phyloP scores from a whole-genome alignment of 2,113 vertebrate genomes.

The Empidonax traillii region DNA sequence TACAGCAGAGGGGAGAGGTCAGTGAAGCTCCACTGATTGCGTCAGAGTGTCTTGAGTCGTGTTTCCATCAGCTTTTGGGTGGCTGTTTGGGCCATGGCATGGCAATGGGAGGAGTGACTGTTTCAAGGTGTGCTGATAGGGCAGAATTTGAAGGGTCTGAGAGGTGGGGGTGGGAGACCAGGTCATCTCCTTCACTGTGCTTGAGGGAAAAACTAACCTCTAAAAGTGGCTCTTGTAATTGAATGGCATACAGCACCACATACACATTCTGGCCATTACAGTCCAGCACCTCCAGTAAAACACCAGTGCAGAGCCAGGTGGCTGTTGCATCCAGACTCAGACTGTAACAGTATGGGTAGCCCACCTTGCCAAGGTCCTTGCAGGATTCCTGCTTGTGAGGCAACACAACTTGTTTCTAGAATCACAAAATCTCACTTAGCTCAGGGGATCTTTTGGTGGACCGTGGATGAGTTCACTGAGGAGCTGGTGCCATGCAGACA shows the following conservation, averaged over 20 bases:
- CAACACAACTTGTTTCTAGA: not conserved
- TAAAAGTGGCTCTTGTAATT: not conserved
- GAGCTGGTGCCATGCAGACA: not conserved
- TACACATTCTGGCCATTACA: not conserved
- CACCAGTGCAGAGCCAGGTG: not conserved
- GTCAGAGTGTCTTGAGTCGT: not conserved
- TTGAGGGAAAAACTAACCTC: not conserved
- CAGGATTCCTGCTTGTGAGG: not conserved
- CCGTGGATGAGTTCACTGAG: not conserved
- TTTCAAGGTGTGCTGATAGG: not conserved
- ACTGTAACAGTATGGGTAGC: fast-evolving
- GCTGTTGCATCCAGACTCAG: not conserved
- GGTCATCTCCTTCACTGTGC: not conserved
- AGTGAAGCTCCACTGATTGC: not conserved
- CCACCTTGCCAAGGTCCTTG: not conserved
- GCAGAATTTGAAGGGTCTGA: not conserved
- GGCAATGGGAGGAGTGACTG: not conserved
- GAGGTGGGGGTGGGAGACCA: not conserved
- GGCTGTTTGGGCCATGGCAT: not conserved
- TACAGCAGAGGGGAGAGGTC: not conserved
- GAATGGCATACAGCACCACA: not conserved
- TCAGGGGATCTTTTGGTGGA: not conserved
- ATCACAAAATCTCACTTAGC: not conserved
- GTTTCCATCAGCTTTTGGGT: not conserved
- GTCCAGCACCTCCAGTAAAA: not conserved